These are phyloP conservation scores for Polyommatus icarus DNA, from an alignment of 2,888 invertebrate genomes.

Conservation along the genomic window DNA sequence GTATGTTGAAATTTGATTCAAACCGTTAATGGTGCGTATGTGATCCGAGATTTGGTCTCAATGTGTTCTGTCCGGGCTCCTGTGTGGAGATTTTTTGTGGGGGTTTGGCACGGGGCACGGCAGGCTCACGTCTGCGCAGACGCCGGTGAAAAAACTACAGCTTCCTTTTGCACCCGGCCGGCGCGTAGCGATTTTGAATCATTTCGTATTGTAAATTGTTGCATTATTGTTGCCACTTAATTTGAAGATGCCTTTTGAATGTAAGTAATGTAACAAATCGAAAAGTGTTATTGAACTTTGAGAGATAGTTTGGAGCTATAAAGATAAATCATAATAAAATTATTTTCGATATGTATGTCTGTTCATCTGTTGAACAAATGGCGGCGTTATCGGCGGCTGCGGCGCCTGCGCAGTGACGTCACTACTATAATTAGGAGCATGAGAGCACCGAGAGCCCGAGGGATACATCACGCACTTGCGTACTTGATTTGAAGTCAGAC, in stretches of 20 bases:
- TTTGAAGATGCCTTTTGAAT: background rate
- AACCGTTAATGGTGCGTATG: slow-evolving; percentile 67
- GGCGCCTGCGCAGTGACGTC: slow-evolving; percentile 68
- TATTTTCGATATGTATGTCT: slow-evolving; percentile 38
- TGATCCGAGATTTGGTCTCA: slow-evolving; percentile 43
- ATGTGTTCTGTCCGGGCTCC: slow-evolving; percentile 39
- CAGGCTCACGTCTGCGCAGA: slow-evolving; percentile 33
- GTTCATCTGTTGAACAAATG: slow-evolving; percentile 74
- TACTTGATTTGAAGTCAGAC: slow-evolving; percentile 14
- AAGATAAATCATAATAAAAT: slow-evolving; percentile 28
- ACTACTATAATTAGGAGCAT: slow-evolving; percentile 48
- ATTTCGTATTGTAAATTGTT: background rate
- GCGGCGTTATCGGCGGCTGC: slow-evolving; percentile 55
- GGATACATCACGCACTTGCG: slow-evolving; percentile 10
- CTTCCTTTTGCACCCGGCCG: slow-evolving; percentile 28
- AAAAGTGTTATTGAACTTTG: slow-evolving; percentile 21
- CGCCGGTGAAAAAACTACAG: slow-evolving; percentile 31
- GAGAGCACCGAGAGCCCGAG: slow-evolving; percentile 39
- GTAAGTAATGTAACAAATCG: background rate
- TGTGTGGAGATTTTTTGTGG: slow-evolving; percentile 39
- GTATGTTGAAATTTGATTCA: slow-evolving; percentile 72
- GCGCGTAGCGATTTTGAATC: background rate
- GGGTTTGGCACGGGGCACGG: slow-evolving; percentile 38
- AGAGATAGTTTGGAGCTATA: background rate
- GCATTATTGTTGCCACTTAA: background rate